phyloP scores from a whole-genome alignment of 2,888 invertebrate genomes.

The Rhogogaster chlorosoma region DNA sequence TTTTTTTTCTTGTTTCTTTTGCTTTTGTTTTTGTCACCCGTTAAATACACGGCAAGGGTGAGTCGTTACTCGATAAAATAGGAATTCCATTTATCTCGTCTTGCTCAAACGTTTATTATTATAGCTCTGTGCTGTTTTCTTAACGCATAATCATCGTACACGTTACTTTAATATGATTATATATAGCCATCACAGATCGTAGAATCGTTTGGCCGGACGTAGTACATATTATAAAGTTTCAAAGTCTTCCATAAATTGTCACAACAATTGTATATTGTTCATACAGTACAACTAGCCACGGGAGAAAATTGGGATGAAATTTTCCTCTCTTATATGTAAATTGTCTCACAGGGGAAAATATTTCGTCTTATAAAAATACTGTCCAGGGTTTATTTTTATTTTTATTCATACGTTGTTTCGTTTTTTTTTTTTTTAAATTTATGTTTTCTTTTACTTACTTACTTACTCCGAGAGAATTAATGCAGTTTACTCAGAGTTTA shows the following conservation, averaged over 20 bases:
- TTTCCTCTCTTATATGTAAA: constrained; percentile 30
- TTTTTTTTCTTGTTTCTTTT: too few relatives aligned
- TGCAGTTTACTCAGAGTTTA: constrained; percentile 49
- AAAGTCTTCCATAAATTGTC: constrained; percentile 47
- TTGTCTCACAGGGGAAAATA: constrained; percentile 43
- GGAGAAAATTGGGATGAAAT: constrained; percentile 13
- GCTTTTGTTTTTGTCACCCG: neutral
- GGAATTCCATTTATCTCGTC: constrained; percentile 59
- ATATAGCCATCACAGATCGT: constrained; percentile 37
- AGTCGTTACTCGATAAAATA: constrained; percentile 71
- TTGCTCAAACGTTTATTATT: constrained; percentile 51
- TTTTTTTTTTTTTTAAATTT: constrained; percentile 22
- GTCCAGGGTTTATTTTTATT: constrained; percentile 55
- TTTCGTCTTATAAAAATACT: constrained; percentile 64
- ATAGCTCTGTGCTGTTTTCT: neutral
- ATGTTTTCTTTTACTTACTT: constrained; percentile 28
- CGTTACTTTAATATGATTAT: constrained; percentile 20
- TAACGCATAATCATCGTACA: constrained; percentile 17
- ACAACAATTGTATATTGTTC: constrained; percentile 32
- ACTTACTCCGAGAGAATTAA: constrained; percentile 52
- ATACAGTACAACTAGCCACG: constrained; percentile 1
- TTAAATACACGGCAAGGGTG: constrained; percentile 58
- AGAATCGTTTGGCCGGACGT: constrained; percentile 32
- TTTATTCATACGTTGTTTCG: constrained; percentile 35
- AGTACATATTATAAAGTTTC: neutral